These are phyloP conservation scores for Anas platyrhynchos DNA, from an alignment of 2,113 vertebrate genomes.

Conservation along the genomic window DNA sequence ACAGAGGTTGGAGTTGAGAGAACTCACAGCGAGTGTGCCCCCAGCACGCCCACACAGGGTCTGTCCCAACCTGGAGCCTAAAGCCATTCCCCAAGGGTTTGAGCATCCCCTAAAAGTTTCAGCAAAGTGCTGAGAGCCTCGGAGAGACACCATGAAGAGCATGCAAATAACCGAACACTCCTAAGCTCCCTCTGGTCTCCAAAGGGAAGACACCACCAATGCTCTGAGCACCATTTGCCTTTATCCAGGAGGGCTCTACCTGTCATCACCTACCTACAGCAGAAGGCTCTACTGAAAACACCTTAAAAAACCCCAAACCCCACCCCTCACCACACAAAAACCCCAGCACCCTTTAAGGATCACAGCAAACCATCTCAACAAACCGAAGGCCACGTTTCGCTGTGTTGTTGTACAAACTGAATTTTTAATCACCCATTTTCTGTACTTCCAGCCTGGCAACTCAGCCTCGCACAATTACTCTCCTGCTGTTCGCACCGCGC, in stretches of 20 bases:
- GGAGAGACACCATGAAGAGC: not conserved
- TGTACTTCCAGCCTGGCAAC: not conserved
- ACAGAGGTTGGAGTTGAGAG: not conserved
- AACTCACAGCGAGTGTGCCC: not conserved
- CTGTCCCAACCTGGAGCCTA: not conserved
- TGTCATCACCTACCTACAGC: not conserved
- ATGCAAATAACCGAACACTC: not conserved
- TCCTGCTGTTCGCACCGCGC: not conserved
- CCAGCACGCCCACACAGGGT: fast-evolving
- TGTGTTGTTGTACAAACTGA: not conserved
- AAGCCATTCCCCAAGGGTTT: not conserved
- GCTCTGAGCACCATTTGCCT: not conserved
- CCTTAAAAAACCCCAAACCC: not conserved
- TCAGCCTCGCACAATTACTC: not conserved
- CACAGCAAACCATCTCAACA: not conserved
- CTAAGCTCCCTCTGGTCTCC: not conserved
- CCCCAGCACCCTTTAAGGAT: not conserved
- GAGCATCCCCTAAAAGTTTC: not conserved
- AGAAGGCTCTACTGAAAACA: not conserved
- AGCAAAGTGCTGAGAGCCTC: not conserved
- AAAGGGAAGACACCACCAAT: not conserved
- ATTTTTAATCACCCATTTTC: not conserved
- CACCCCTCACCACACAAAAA: not conserved
- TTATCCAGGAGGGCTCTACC: not conserved
- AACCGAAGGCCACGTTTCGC: not conserved